Base-by-base conservation (phyloP, 1,140 invertebrate species). In the Pogonus chalceus region DNA sequence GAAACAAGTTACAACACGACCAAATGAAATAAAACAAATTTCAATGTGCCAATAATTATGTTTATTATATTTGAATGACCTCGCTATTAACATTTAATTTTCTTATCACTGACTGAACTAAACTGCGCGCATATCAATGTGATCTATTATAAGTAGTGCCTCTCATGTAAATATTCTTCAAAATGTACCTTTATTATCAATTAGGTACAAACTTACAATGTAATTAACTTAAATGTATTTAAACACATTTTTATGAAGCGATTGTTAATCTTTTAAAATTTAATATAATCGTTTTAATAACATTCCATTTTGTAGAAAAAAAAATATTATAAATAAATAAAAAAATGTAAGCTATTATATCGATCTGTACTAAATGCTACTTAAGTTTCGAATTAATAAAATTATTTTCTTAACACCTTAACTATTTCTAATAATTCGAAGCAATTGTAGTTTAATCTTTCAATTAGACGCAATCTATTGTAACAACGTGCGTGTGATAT, bases 131-230 rank as follows among this genome's bases (percentile, higher is more conserved):
- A 43, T 43, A 43, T 43, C 18, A 43, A 43, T 43, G 37, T 43
- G 37, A 43, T 43, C 37, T 43, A 43, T 43, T 43, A 43, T 43
- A 4, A 43, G 37, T 43, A 43, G 37, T 43, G 37, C 37, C 37
- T 43, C 37, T 43, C 37, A 43, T 43, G 37, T 43, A 43, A 12
- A 43, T 43, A 43, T 43, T 43, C 37, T 43, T 43, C 37, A 43
- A 43, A 43, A 43, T 43, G 18, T 43, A 43, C 37, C 18, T 43
- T 4, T 43, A 12, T 12, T 43, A 43, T 43, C 37, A 43, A 31
- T 31, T 43, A 43, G 37, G 18, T 18, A 18, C 7, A 12, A 12
- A 9, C 18, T 12, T 43, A 43, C 26, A 31, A 14, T 43, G 37
- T 43, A 43, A 43, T 16, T 43, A 43, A 43, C 37, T 43, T n/a